phyloP scores from a whole-genome alignment of 2,113 vertebrate species.

The Barnardius zonarius region DNA sequence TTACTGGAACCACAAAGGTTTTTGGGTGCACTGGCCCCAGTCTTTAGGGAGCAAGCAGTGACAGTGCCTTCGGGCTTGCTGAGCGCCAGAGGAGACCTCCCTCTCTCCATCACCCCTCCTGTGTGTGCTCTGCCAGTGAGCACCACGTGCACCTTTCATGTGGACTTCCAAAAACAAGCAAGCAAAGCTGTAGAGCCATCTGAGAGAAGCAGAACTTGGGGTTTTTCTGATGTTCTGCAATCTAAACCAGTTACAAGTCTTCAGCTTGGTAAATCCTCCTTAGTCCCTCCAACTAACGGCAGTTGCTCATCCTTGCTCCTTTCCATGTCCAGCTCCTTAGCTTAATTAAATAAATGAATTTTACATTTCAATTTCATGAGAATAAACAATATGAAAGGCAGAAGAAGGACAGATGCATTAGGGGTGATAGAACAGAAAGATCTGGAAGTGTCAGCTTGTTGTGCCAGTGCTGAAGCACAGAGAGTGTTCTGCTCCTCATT shows the following conservation, averaged over 20 bases:
- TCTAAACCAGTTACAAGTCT: neutral
- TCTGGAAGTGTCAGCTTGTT: neutral
- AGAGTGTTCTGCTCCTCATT: neutral
- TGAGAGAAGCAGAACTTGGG: neutral
- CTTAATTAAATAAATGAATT: neutral
- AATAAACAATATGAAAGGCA: neutral
- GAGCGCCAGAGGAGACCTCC: neutral
- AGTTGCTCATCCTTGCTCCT: neutral
- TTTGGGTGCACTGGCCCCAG: neutral
- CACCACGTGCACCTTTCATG: too few species aligned
- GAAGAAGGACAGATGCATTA: neutral
- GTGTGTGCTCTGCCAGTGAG: neutral
- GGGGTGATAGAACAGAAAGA: neutral
- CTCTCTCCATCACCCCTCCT: neutral
- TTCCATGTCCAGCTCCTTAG: neutral
- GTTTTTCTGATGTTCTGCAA: neutral
- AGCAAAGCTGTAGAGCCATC: neutral
- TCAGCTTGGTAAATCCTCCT: neutral
- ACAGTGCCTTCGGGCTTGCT: neutral
- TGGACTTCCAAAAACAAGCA: neutral
- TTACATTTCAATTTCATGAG: too few species aligned
- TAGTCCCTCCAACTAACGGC: neutral
- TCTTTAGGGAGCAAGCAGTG: neutral
- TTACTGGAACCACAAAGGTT: neutral
- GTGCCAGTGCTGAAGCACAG: accelerated